phyloP scores from a whole-genome alignment of 2,113 vertebrate genomes.

The Siniperca knerii region DNA sequence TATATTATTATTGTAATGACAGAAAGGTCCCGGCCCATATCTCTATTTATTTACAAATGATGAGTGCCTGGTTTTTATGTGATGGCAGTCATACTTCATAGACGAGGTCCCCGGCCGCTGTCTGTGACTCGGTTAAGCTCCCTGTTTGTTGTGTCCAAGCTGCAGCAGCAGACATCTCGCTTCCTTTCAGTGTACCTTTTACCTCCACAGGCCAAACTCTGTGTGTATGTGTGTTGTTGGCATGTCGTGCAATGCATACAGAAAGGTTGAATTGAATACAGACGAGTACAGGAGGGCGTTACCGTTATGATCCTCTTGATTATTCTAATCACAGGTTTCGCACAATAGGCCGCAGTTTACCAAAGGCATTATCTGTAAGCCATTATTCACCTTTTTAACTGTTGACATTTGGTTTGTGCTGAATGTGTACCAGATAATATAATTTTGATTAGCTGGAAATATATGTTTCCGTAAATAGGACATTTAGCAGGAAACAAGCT shows the following conservation, averaged over 20 bases:
- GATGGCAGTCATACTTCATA: conserved; percentile 50
- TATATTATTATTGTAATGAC: conserved; percentile 40
- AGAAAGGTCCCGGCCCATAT: conserved; percentile 38
- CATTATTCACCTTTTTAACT: conserved; percentile 27
- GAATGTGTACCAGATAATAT: conserved; percentile 9
- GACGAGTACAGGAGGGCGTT: conserved; percentile 27
- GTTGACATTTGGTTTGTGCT: conserved; percentile 15
- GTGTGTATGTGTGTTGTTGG: conserved; percentile 10
- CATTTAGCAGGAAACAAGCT: conserved; percentile 22
- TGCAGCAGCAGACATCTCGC: conserved; percentile 12
- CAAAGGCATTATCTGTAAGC: conserved; percentile 37
- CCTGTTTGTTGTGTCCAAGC: conserved; percentile 42
- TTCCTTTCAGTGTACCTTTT: conserved; percentile 36
- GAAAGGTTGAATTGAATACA: conserved; percentile 37
- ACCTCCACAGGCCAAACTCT: conserved; percentile 21
- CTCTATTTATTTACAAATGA: conserved; percentile 51
- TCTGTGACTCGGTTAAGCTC: conserved; percentile 48
- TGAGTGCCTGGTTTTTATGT: conserved; percentile 44
- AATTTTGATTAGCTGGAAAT: conserved; percentile 35
- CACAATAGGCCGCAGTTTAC: conserved; percentile 36
- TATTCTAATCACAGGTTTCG: conserved; percentile 46
- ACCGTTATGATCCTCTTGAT: conserved; percentile 23
- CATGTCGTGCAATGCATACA: conserved; percentile 7
- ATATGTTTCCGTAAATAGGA: conserved; percentile 14
- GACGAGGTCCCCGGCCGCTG: conserved; percentile 33